Evolutionary conservation across 2,113 vertebrate species (phyloP).

Genomic region (Shinisaurus crocodilurus): DNA sequence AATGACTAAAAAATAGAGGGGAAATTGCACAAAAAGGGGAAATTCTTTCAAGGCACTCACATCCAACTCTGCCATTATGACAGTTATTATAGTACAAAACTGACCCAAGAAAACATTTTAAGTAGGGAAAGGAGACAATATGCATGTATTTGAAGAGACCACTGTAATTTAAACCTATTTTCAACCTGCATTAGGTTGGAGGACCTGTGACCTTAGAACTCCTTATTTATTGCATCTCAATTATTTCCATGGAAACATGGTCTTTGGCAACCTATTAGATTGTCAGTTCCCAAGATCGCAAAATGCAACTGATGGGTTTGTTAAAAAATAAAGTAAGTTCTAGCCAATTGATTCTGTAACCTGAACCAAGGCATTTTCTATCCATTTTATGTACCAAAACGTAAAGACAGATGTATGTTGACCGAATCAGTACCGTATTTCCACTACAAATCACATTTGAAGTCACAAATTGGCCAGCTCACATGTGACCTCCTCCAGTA

Average conservation of each 20-base stretch:
- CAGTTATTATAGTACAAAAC: neutral
- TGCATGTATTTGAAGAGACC: conserved; percentile 62
- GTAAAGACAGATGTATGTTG: neutral
- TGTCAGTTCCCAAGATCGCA: conserved; percentile 70
- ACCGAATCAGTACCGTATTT: conserved; percentile 36
- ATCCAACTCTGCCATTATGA: neutral
- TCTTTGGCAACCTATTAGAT: conserved; percentile 63
- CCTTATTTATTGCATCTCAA: conserved; percentile 83
- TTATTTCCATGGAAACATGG: conserved; percentile 83
- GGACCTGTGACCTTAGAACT: conserved; percentile 80
- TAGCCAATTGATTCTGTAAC: conserved; percentile 24
- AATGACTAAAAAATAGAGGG: conserved; percentile 37
- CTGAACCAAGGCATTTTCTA: conserved; percentile 45
- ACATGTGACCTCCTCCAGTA: conserved; percentile 62
- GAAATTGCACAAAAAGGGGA: conserved; percentile 16
- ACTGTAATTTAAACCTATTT: conserved; percentile 77
- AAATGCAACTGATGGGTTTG: conserved; percentile 68
- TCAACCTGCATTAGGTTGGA: conserved; percentile 74
- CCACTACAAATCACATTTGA: conserved; percentile 47
- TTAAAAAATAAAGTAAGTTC: conserved; percentile 25
- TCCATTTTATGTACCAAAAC: neutral
- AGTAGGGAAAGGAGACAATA: conserved; percentile 26
- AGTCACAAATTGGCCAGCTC: conserved; percentile 56
- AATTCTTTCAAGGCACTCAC: conserved; percentile 46
- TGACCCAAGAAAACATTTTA: neutral